Evolutionary conservation across 2,113 vertebrate species (phyloP), one percentile per base, ranked within the genome.

Genomic region (Polyodon spathula): DNA sequence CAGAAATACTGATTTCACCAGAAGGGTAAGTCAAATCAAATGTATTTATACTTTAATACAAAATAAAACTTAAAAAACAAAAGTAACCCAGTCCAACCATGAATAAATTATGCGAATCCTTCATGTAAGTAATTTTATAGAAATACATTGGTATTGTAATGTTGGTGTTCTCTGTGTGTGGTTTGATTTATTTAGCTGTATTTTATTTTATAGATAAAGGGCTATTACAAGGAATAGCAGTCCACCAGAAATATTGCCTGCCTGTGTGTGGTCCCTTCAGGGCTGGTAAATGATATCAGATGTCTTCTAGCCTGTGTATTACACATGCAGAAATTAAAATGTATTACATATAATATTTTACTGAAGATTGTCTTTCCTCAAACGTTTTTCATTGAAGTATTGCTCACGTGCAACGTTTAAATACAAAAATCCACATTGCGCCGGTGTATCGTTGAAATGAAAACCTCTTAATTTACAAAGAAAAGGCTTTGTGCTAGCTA

Each of bases 251-350:
- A 56, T 5, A 54, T 39, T 5, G 12, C 14, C 40, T n/a, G 6
- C 5, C 51, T 43, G 40, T 37, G 43, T 60, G 58, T 60, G 58
- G 58, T 60, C 58, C 43, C 43, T 11, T n/a, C 58, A 48, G 58
- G 58, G 42, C 37, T 46, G 42, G 17, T 60, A 60, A 60, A 48
- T 17, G 43, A 60, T 48, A 60, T 50, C 58, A 60, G 58, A 60
- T 60, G 58, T 48, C 3, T 44, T 37, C 9, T 42, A 37, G 44
- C 38, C 15, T 27, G 10, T 60, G 9, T 55, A 55, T 55, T 10
- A 37, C 17, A n/a, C 53, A 55, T 55, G 8, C 27, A 16, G 15
- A 17, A 55, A 55, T 17, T 55, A 17, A 17, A 55, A 55, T 27
- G 17, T 37, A 8, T 17, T 10, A 14, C 14, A 46, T 4, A 2